These are phyloP conservation scores for Chouioia cunea DNA, from an alignment of 2,888 invertebrate genomes.

Conservation along the genomic window DNA sequence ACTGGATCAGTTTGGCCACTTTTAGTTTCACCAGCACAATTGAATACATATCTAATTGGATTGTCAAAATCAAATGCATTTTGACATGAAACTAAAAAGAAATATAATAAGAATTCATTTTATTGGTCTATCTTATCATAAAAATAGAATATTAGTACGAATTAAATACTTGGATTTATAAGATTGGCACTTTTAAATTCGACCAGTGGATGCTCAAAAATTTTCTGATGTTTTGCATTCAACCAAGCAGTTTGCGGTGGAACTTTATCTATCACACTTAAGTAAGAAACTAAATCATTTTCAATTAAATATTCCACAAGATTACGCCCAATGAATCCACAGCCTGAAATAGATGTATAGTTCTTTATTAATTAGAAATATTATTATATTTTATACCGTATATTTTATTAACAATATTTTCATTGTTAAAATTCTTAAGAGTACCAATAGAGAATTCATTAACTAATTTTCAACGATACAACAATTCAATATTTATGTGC, in stretches of 20 bases:
- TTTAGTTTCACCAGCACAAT: slow-evolving; percentile 93
- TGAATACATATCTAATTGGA: slow-evolving; percentile 83
- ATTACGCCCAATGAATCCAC: slow-evolving; percentile 94
- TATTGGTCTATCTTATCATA: no score
- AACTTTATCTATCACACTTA: slow-evolving; percentile 91
- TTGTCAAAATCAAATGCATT: slow-evolving; percentile 78
- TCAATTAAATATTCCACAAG: slow-evolving; percentile 84
- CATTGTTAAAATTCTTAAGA: no score
- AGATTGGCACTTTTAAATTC: slow-evolving; percentile 93
- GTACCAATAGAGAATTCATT: no score
- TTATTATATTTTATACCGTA: no score
- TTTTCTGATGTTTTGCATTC: slow-evolving; percentile 78
- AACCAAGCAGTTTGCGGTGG: slow-evolving; percentile 94
- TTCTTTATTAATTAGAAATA: no score
- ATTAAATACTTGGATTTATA: slow-evolving; percentile 81
- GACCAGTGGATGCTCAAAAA: slow-evolving; percentile 82
- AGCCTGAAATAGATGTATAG: slow-evolving; percentile 75
- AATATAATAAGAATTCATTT: background rate
- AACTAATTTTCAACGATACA: no score
- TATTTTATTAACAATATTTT: no score
- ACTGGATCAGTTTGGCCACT: slow-evolving; percentile 90
- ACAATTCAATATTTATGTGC: no score
- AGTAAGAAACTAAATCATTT: slow-evolving; percentile 80
- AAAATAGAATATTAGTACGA: background rate
- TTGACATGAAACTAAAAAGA: slow-evolving; percentile 80